phyloP scores from a whole-genome alignment of 2,113 vertebrate species.

The Colius striatus region DNA sequence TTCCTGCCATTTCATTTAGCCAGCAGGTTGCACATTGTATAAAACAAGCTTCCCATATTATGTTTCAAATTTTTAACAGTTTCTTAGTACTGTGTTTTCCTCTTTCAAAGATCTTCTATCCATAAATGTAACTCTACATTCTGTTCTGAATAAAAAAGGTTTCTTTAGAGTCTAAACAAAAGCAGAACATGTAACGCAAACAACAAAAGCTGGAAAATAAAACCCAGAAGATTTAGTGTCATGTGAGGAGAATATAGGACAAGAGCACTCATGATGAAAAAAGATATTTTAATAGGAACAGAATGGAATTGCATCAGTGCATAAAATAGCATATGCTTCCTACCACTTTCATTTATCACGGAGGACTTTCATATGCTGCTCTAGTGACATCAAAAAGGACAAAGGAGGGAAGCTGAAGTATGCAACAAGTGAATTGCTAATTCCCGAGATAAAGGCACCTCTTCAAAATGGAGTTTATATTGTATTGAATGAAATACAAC shows the following conservation, averaged over 20 bases:
- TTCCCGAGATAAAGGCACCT: background rate
- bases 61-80: background rate
- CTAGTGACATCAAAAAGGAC: background rate
- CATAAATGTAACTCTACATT: background rate
- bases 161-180: conserved; percentile 26
- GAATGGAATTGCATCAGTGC: conserved; percentile 3
- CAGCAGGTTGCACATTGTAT: background rate
- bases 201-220: conserved; percentile 53
- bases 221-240: background rate
- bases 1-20: background rate
- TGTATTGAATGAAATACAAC: background rate
- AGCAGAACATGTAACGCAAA: background rate
- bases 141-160: background rate
- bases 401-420: background rate
- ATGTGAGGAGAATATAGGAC: background rate
- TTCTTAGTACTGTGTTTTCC: background rate
- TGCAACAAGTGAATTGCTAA: background rate
- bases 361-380: background rate
- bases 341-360: conserved; percentile 2
- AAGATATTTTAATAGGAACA: conserved; percentile 14
- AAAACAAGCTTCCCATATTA: background rate
- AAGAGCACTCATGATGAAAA: conserved; percentile 21
- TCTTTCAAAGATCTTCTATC: background rate
- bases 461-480: background rate
- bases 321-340: background rate